These are phyloP conservation scores for Prunella strophiata DNA, from an alignment of 2,797 vertebrate genomes.

Conservation along the genomic window DNA sequence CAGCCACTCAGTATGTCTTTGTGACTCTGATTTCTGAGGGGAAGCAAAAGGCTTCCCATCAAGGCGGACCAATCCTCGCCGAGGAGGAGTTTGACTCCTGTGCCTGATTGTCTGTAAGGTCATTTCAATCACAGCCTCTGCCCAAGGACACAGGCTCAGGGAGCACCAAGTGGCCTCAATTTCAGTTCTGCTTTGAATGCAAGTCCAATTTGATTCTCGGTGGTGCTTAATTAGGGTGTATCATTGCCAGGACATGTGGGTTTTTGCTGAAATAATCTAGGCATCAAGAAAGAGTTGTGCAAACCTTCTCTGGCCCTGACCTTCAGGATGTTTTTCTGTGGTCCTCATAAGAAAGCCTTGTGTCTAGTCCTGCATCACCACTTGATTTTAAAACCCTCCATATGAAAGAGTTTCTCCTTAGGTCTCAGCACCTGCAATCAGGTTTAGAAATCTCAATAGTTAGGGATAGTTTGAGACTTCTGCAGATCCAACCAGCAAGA, in stretches of 20 bases:
- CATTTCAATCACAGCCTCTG: conserved; percentile 32
- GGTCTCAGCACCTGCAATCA: background rate
- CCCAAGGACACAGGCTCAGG: background rate
- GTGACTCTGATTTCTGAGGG: conserved; percentile 14
- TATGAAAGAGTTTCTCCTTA: background rate
- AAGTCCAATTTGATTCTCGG: background rate
- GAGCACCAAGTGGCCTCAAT: background rate
- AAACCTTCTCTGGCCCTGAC: background rate
- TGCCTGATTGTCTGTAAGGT: background rate
- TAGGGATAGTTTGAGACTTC: background rate
- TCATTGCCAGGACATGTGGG: accelerated
- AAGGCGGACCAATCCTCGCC: background rate
- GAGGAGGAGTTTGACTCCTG: conserved; percentile 5
- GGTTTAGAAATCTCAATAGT: background rate
- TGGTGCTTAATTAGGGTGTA: background rate
- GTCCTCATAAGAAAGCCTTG: accelerated
- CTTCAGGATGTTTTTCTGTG: background rate
- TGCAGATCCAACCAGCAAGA: background rate
- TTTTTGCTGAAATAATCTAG: background rate
- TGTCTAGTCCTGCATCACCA: accelerated
- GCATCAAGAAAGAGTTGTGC: background rate
- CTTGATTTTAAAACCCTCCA: background rate
- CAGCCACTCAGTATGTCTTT: background rate
- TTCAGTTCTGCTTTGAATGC: background rate
- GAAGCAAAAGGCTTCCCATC: background rate